Evolutionary conservation across 2,888 invertebrate species (phyloP), one percentile per base, ranked within the genome.

Genomic region (Cryptocephalus primarius): DNA sequence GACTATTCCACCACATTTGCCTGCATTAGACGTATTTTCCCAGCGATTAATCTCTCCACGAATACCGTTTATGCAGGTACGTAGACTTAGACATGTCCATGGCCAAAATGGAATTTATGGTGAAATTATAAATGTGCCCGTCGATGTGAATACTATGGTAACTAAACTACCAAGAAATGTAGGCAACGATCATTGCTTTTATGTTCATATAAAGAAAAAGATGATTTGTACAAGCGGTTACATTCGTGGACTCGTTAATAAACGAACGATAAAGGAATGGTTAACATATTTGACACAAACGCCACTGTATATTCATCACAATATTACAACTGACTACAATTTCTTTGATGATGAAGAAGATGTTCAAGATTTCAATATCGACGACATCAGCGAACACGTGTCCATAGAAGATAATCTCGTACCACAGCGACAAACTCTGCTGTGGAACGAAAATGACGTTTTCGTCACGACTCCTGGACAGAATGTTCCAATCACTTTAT

Each of bases 221-320:
- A 4, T 8, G 40, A 40, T 40, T 13, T 6, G 3, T 2, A 8
- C 3, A 40, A 40, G 13, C 4, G 8, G 8, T 40, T 14, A 40
- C 14, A 14, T 40, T 13, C 2, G 8, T 8, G 40, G 40, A 12
- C 8, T 40, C 2, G 40, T 40, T 22, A 6, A 22, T 22, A 45
- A 42, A 11, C 32, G 39, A 47, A 54, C 45, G 49, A 57, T 10
- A 4, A 38, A 38, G 22, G 40, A 40, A 6, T 40, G 40, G 40
- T 40, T n/a, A 13, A 10, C 40, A 13, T 40, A 40, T 40, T 8
- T 40, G 22, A 4, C 8, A 6, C 2, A 2, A 4, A 40, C 4
- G 2, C 40, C 40, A 4, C 40, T 40, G 3, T 40, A 40, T 40
- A 8, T 8, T 3, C 14, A 40, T 40, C 40, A 40, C 14, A 13